Conservation (phyloP, 2,113 vertebrate species). For the Corvus moneduloides region DNA sequence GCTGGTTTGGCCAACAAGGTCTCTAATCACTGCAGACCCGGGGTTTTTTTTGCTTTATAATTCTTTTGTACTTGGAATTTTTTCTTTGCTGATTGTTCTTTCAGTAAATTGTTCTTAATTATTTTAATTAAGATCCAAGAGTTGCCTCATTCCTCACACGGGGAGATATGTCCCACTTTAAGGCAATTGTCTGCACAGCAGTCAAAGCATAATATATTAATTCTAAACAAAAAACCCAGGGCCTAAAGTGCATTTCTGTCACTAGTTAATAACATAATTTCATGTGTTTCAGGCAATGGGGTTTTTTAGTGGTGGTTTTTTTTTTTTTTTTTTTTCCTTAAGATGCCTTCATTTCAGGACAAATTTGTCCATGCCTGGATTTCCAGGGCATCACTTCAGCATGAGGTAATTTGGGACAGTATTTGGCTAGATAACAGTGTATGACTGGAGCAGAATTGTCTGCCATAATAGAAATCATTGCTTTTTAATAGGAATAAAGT, state of each 20-base stretch:
- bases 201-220: not conserved
- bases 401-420: not conserved
- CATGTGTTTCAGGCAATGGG: not conserved
- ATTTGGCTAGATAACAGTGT: not conserved
- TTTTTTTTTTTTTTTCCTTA: not conserved
- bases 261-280: not conserved
- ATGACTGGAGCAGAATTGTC: not conserved
- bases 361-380: not conserved
- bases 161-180: not conserved
- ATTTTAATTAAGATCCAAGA: too few relatives aligned
- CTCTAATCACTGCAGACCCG: too few relatives aligned
- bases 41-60: too few relatives aligned
- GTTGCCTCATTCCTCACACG: too few relatives aligned
- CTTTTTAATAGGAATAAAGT: not conserved
- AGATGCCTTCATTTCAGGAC: not conserved
- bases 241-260: not conserved
- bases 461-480: not conserved
- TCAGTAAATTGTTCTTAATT: too few relatives aligned
- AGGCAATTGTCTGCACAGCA: not conserved
- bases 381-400: not conserved
- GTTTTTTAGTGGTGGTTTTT: fast-evolving
- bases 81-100: too few relatives aligned
- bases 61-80: too few relatives aligned
- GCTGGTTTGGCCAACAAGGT: too few relatives aligned
- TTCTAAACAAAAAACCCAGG: not conserved